Base-by-base conservation (phyloP, 64 coral and sea anemone species). In the Actinia tenebrosa region DNA sequence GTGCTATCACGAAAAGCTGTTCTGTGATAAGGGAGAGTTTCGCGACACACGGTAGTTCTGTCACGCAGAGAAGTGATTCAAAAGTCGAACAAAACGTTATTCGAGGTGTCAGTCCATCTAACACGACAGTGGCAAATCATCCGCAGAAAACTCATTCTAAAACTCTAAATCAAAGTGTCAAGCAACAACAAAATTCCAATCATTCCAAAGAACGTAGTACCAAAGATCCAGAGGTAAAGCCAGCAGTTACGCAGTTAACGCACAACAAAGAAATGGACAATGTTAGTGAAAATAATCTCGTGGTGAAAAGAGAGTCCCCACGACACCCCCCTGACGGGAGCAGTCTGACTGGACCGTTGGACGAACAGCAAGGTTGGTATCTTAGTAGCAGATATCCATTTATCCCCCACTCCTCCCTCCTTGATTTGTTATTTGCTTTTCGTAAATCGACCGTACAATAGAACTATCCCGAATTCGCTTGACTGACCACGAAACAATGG, bases 281-380 rank as follows among this genome's bases (percentile, higher is more conserved):
- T 30, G 8, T 75, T 5, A 27, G 27, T 42, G 69, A 75, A 37
- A 42, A 42, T 75, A 30, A 42, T 13, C 37, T 1, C 20, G 2
- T 42, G 7, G 79, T 81, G 5, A 53, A 81, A 45, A 81, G 79
- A n/a, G 79, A 75, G 45, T 81, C 79, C 6, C 79, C 79, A 45
- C 43, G 79, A 14, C 8, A 52, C 22, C 44, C 79, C 79, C 79
- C 79, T 9, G 79, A 81, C 22, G 79, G 79, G 7, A 81, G 79
- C 50, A 54, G 79, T 53, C 45, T 50, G 43, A 53, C 79, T 81
- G 79, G 46, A 45, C 53, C 16, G 13, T 22, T 81, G 18, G 50
- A 81, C 16, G 79, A 81, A 2, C 45, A 75, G 11, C 69, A 75
- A 75, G 69, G 69, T 75, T 75, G 25, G 69, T 75, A 25, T 30